Evolutionary conservation across 2,888 invertebrate species (phyloP).

Genomic region (Dynastes grantii): DNA sequence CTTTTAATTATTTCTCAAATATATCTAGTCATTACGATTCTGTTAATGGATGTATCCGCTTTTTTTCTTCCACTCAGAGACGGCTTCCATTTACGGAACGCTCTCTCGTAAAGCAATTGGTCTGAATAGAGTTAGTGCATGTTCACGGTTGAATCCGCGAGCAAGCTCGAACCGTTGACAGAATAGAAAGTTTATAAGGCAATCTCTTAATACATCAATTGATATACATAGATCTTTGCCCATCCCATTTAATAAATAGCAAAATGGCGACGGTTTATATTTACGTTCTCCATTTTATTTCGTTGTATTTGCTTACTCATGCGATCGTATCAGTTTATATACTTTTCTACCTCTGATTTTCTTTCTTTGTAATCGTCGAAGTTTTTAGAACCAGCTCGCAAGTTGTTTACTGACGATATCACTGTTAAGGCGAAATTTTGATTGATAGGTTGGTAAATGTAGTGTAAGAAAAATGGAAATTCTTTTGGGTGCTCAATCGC

Average conservation of each 20-base stretch:
- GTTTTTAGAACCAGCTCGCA: too few species aligned
- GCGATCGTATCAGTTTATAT: not conserved
- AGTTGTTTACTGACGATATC: too few species aligned
- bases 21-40: conserved; percentile 34
- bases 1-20: conserved; percentile 41
- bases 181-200: conserved; percentile 43
- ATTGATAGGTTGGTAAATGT: too few species aligned
- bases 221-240: conserved; percentile 32
- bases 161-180: conserved; percentile 19
- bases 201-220: conserved; percentile 22
- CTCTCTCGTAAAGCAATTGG: not conserved
- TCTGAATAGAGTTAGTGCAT: conserved; percentile 11
- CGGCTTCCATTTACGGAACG: conserved; percentile 37
- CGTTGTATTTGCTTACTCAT: conserved; percentile 10
- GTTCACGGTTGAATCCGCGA: not conserved
- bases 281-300: conserved; percentile 27
- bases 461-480: too few species aligned
- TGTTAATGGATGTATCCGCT: conserved; percentile 30
- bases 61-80: conserved; percentile 15
- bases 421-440: too few species aligned
- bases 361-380: not conserved
- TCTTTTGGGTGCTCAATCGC: too few species aligned
- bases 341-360: not conserved
- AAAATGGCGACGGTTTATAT: conserved; percentile 38
- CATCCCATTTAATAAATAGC: conserved; percentile 38